These are phyloP conservation scores for Lucilia cuprina DNA, from an alignment of 1,140 invertebrate species.

Conservation along the genomic window DNA sequence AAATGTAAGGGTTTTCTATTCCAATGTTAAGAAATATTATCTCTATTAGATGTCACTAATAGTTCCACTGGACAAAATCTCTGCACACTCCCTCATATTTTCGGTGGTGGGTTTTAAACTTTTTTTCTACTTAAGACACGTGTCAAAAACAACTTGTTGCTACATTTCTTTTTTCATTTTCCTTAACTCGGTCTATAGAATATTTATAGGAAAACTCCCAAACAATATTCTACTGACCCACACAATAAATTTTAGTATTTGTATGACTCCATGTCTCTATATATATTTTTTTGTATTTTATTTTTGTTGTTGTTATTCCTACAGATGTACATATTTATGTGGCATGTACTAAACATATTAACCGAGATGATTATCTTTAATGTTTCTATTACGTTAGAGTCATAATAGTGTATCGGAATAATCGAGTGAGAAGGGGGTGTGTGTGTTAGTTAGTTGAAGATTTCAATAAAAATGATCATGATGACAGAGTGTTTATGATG, in stretches of 20 bases:
- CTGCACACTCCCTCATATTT: no score
- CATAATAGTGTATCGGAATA: not conserved
- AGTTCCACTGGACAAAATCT: no score
- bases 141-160: not conserved
- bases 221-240: not conserved
- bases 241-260: not conserved
- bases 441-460: not conserved
- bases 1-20: no score
- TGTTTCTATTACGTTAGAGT: not conserved
- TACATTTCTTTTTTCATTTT: not conserved
- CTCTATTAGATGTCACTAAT: no score
- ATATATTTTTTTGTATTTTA: no score
- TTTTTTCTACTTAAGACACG: not conserved
- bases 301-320: no score
- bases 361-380: not conserved
- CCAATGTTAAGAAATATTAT: no score
- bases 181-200: not conserved
- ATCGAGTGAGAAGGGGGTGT: not conserved
- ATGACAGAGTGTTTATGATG: not conserved
- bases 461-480: not conserved
- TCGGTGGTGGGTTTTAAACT: not conserved
- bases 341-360: not conserved
- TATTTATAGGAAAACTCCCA: not conserved
- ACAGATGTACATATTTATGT: not conserved
- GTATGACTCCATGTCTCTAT: not conserved